Evolutionary conservation across 2,113 vertebrate species (phyloP), one percentile per base, ranked within the genome.

Genomic region (Melanocharis versteri): DNA sequence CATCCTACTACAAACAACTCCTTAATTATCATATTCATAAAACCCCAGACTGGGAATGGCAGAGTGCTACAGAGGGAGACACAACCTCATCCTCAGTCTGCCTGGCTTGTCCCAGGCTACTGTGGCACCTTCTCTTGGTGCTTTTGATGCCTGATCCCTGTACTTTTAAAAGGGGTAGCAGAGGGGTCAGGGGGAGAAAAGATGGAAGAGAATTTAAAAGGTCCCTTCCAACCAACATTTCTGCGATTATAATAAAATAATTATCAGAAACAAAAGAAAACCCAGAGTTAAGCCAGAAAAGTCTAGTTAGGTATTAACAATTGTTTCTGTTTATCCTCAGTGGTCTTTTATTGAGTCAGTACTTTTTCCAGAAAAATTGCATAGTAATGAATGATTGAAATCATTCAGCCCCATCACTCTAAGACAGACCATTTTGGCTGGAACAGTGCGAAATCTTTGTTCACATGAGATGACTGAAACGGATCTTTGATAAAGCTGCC

Each of bases 111-210:
- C 45, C 45, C 26, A 42, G 35, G 15, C 19, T 39, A 24, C 42
- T 11, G 9, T 8, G 12, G 35, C 64, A 83, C 39, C 33, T 87
- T 37, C 35, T 30, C 30, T 7, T 56, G 28, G 40, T 58, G 33
- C 24, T 64, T 60, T 57, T 18, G 0, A 17, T 35, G 33, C 17
- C 37, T 54, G 17, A 9, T 4, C 21, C 8, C 8, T 48, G 24
- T 10, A n/a, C 30, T 86, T 83, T 40, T 20, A 47, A 42, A 23
- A 47, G 24, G 12, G 3, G 6, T 12, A 40, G 19, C 20, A 87
- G 4, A 1, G 2, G 8, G 5, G 3, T 5, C 4, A 57, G 5
- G 4, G 18, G 3, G 2, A 60, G 17, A 61, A 79, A 54, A 68
- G 22, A 61, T 15, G 8, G 21, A 75, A 18, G 1, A 69, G 9